Evolutionary conservation across 2,797 vertebrate genomes (phyloP), one percentile per base, ranked within the genome.

Genomic region (Mastacembelus armatus): DNA sequence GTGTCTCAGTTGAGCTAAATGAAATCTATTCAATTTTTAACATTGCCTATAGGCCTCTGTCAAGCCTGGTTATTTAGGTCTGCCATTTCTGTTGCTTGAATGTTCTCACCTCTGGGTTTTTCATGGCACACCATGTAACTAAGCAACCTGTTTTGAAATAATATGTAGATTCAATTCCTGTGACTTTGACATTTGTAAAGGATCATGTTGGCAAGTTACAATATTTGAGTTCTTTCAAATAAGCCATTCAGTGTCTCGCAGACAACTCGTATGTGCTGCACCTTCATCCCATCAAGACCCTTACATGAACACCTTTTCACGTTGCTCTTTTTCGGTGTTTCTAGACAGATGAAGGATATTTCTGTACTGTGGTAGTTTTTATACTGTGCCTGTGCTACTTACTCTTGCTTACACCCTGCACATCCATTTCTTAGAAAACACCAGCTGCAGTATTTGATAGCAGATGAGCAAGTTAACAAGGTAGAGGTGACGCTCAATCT

Each of bases 121-220:
- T 40, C 44, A 14, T 27, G 24, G 26, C 1, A 33, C 44, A 38
- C 39, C 24, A n/a, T 43, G 49, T 76, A 71, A 71, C 21, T 32
- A 44, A 45, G 52, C 33, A 77, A 60, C 42, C 16, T 50, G 14
- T 39, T 39, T 69, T 45, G 19, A 29, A 64, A 55, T 66, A 43
- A 61, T 61, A 69, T 66, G 59, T 38, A 69, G 40, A 80, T 74
- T 69, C 5, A 29, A 26, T 50, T 74, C 49, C 33, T 16, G 38
- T 75, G 65, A 18, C 60, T 44, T 30, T 71, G 66, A 80, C 47
- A 78, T 78, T 72, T 73, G 27, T 64, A 62, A 74, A 50, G 40
- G 7, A 45, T 66, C 19, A 69, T 24, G 33, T 35, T 67, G 45
- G 30, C 33, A 62, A 21, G 10, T 55, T 56, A 63, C 21, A 74